Percentiles rank a stretch among this genome's conserved stretches.
These are phyloP conservation scores for Callaeas wilsoni DNA, from an alignment of 2,113 vertebrate genomes.

Conservation along the genomic window DNA sequence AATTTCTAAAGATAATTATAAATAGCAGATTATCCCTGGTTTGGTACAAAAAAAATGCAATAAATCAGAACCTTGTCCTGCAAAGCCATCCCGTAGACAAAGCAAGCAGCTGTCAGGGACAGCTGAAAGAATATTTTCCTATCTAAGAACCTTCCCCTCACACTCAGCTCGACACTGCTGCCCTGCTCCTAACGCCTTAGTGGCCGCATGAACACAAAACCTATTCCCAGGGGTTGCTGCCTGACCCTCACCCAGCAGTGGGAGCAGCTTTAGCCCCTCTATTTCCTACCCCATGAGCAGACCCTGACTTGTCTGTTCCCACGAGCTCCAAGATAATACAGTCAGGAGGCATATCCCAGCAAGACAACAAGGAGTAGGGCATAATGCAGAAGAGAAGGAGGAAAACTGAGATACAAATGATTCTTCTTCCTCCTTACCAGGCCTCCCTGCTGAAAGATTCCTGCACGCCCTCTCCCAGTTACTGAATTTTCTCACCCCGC, in stretches of 20 bases:
- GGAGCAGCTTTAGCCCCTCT: neutral
- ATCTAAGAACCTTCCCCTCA: neutral
- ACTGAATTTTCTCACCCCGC: neutral
- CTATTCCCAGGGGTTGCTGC: neutral
- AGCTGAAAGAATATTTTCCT: slow-evolving; percentile 42
- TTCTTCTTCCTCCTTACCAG: neutral
- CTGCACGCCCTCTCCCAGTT: neutral
- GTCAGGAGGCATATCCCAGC: neutral
- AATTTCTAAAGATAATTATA: neutral
- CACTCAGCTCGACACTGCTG: neutral
- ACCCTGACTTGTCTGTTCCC: neutral
- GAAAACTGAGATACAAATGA: neutral
- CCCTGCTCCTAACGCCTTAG: neutral
- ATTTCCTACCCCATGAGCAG: neutral
- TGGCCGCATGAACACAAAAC: neutral
- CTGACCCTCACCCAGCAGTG: neutral
- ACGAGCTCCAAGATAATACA: neutral
- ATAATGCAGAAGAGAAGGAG: neutral
- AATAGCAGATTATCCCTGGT: neutral
- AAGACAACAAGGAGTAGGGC: neutral
- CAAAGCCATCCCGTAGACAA: neutral
- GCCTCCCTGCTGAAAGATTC: neutral
- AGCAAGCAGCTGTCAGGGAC: slow-evolving; percentile 32
- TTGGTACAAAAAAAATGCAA: neutral
- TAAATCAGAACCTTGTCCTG: neutral